A percentile compares a stretch with the other conserved stretches of the same genome.
Evolutionary conservation across 1,140 invertebrate genomes (phyloP).

Genomic region (Drosophila parvula): DNA sequence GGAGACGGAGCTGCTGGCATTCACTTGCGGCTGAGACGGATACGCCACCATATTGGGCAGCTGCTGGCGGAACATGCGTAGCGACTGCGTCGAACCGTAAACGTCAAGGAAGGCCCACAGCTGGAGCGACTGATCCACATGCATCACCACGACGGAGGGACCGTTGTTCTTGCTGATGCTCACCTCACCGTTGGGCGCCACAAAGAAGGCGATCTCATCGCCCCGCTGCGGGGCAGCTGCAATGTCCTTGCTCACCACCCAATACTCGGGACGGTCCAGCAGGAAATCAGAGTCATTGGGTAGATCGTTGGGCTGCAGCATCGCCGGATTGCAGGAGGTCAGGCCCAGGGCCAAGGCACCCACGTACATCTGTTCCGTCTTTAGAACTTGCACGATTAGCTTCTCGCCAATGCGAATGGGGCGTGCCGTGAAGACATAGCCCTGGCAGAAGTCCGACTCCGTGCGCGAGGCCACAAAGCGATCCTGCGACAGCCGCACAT

Average conservation of each 20-base stretch:
- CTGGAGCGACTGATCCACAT: conserved; percentile 94
- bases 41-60: conserved; percentile 81
- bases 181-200: conserved; percentile 94
- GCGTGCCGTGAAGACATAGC: conserved; percentile 95
- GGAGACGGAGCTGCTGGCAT: conserved; percentile 32
- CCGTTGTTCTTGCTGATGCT: conserved; percentile 95
- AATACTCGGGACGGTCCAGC: conserved; percentile 97
- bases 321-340: conserved; percentile 95
- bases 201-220: conserved; percentile 95
- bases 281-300: conserved; percentile 97
- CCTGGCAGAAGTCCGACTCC: conserved; percentile 95
- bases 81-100: conserved; percentile 95
- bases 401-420: conserved; percentile 94
- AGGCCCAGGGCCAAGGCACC: conserved; percentile 96
- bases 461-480: conserved; percentile 91
- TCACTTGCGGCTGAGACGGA: conserved; percentile 74
- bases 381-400: conserved; percentile 93
- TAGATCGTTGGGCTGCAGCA: conserved; percentile 89
- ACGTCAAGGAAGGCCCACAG: conserved; percentile 98
- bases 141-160: conserved; percentile 93
- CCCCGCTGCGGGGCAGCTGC: conserved; percentile 92
- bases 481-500: conserved; percentile 92
- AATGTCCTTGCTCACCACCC: conserved; percentile 97
- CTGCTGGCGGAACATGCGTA: conserved; percentile 87
- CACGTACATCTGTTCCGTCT: conserved; percentile 93